Base-by-base conservation (phyloP, 2,888 invertebrate genomes). In the Mechanitis mazaeus region DNA sequence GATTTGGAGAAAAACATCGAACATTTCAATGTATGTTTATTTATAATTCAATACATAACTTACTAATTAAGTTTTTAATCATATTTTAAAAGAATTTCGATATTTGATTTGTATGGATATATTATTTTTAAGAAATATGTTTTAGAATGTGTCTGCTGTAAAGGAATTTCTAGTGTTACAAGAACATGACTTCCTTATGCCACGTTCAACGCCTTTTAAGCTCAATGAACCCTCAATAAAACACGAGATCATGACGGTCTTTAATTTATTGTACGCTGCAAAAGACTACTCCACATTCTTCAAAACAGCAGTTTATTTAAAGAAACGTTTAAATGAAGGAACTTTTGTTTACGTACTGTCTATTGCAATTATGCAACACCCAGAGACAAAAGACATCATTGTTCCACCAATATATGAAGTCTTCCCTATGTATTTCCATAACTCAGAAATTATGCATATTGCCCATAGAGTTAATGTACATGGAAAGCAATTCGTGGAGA, bases 331-430 rank as follows among this genome's bases (percentile, higher is more conserved):
- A 64, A 95, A 95, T 78, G 94, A 94, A 79, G 92, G 91, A 59
- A 87, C 95, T 75, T 95, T 92, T 78, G 87, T 93, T 54, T 93
- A 94, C 71, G 92, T 93, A 3, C 79, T 94, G 59, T 91, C 91
- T 63, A 83, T 92, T 33, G 94, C 93, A 11, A 86, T 94, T 12
- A 79, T 93, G 46, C 93, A 93, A 70, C 92, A 93, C 45, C 81
- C 81, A 6, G 94, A 94, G 67, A 92, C 92, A 62, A 90, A 92
- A 71, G 93, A 92, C 35, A 81, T 95, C 59, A 84, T 93, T 50
- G 81, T 95, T 11, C 71, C 95, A 20, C 92, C 94, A 56, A 87
- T 93, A 59, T 94, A 94, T 74, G 95, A 95, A 81, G 87, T 95
- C 66, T 91, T 93, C 78, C 95, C 95, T 0, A 92, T 94, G 69